Evolutionary conservation across 2,113 vertebrate genomes (phyloP), one percentile per base, ranked within the genome.

Genomic region (Etheostoma cragini): DNA sequence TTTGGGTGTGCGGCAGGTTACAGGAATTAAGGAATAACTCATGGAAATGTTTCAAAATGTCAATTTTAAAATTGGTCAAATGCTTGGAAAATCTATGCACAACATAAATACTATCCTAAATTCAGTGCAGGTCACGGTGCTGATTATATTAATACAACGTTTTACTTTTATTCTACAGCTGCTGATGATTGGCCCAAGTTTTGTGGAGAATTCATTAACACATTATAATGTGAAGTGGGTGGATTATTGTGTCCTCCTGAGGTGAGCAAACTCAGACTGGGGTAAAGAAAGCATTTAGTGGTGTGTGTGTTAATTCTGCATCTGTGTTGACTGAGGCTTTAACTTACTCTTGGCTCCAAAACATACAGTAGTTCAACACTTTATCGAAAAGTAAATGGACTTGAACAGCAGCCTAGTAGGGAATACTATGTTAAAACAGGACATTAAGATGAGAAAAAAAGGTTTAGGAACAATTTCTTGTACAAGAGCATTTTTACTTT

Each of bases 371-470:
- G 22, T 21, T 62, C 17, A 62, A 70, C 62, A 78, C 22, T 54
- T 26, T 49, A 33, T 54, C 15, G 50, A 33, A 53, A 22, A 62
- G 47, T n/a, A 63, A 79, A 79, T 56, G 77, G 76, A 47, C 33
- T 58, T 38, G 54, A 68, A 60, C 49, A 46, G 67, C 67, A 33
- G n/a, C 49, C 16, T 62, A 14, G 14, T 22, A 45, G 12, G 38
- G 24, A 56, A 46, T 65, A 47, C 2, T 33, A n/a, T 46, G 33
- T 57, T 35, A 8, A 15, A 33, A 22, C 54, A 66, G 38, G 50
- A 50, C 61, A 58, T 61, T 60, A 62, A 61, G 26, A 58, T 45
- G 54, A 49, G 38, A 47, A 47, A 60, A 47, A 60, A 61, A 14
- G 11, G 7, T 61, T 49, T 16, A 42, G 47, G 8, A 42, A 14